Percentiles rank a stretch among this genome's conserved stretches.
Evolutionary conservation across 2,113 vertebrate species (phyloP).

Genomic region (Engraulis encrasicolus): DNA sequence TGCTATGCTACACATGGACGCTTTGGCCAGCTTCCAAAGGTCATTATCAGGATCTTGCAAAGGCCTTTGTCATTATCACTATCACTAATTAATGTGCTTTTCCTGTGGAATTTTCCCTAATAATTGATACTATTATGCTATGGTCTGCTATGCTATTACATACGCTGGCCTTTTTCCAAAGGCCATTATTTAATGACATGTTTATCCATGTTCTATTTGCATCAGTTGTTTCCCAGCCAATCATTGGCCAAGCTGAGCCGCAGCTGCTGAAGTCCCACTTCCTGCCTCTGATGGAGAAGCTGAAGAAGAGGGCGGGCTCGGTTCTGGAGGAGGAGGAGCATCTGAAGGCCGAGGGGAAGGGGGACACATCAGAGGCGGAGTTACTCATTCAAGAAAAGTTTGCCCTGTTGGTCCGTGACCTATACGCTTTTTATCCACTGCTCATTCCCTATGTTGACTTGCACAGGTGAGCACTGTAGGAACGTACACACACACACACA

Average conservation of each 20-base stretch:
- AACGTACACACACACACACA: conserved; percentile 5
- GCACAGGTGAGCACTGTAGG: conserved; percentile 86
- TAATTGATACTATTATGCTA: not conserved
- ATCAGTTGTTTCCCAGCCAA: conserved; percentile 90
- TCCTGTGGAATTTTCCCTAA: not conserved
- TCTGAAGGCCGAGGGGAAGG: conserved; percentile 83
- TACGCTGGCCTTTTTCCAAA: too few species aligned
- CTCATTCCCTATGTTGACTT: conserved; percentile 93
- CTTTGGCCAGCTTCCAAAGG: too few species aligned
- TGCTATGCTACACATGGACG: too few species aligned
- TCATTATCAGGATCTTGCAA: too few species aligned
- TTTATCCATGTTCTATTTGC: not conserved
- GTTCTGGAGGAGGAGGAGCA: conserved; percentile 90
- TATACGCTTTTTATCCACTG: conserved; percentile 94
- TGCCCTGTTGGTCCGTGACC: conserved; percentile 87
- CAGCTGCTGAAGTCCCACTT: conserved; percentile 90
- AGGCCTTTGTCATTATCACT: too few species aligned
- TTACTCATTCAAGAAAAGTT: conserved; percentile 92
- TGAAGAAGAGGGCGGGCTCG: conserved; percentile 88
- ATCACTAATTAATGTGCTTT: too few species aligned
- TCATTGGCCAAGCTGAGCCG: conserved; percentile 83
- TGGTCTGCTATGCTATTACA: not conserved
- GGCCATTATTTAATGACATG: not conserved
- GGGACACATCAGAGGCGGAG: conserved; percentile 87
- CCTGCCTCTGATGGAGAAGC: conserved; percentile 92